Conservation (phyloP, 2,888 invertebrate species). For the Spatulosminthurus flaviceps region DNA sequence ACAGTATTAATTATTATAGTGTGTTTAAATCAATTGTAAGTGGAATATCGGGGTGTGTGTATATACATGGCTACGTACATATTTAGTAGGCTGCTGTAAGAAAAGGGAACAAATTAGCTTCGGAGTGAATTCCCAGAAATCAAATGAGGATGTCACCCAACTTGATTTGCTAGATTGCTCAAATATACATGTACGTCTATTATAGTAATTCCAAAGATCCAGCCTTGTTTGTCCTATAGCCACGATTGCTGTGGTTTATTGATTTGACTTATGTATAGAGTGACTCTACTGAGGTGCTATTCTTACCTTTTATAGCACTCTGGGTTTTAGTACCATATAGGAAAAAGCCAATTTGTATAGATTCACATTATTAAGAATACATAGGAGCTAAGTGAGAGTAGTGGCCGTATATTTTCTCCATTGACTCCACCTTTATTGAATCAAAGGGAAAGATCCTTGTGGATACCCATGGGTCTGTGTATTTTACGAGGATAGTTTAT, state of each 20-base stretch:
- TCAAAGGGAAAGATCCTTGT: background rate
- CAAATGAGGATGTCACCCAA: slow-evolving; percentile 51
- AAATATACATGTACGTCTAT: slow-evolving; percentile 26
- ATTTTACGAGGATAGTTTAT: background rate
- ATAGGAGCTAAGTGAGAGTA: no score
- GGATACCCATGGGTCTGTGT: background rate
- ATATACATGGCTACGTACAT: background rate
- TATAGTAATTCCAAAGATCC: slow-evolving; percentile 6
- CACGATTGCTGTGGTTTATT: background rate
- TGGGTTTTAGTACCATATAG: no score
- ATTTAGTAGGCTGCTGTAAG: background rate
- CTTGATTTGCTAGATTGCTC: slow-evolving; percentile 50
- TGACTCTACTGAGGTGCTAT: no score
- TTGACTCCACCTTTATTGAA: slow-evolving; percentile 14
- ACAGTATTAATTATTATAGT: no score
- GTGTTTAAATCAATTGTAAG: no score
- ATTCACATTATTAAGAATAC: no score
- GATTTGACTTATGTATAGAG: background rate
- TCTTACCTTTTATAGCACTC: no score
- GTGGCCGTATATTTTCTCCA: background rate
- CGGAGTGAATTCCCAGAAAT: slow-evolving; percentile 36
- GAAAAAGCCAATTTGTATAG: no score
- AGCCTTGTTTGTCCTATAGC: background rate
- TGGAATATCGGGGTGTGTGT: no score
- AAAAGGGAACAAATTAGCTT: background rate